Base-by-base conservation (phyloP, 2,888 invertebrate species). In the Liodrosophila aerea region DNA sequence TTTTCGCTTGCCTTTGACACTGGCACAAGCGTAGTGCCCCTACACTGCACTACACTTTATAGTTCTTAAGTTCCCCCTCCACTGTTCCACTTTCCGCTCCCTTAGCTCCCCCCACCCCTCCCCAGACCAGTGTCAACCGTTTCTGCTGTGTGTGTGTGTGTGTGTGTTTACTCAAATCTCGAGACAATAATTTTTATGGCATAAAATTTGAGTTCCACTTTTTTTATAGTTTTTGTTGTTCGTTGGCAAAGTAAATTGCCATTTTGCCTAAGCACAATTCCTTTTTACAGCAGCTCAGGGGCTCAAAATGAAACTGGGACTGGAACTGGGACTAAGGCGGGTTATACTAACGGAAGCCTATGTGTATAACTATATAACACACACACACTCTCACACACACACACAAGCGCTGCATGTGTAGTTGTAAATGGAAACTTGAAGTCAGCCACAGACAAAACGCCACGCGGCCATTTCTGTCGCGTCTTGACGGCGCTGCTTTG, bases 121-220 rank as follows among this genome's bases (percentile, higher is more conserved):
- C 5, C 5, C 45, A 7, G 5, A 22, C 60, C 5, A 5, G 3
- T 22, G 22, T 51, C 47, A 52, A 52, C 47, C 49, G 53, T 61
- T 54, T 44, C 34, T 18, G 36, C 31, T 13, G 33, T 33, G 40
- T 34, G n/a, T 36, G 8, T 36, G 8, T 36, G 13, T 8, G 2
- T 43, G 27, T 60, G 8, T 44, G 47, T 18, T 4, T 37, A 56
- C 75, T 63, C 70, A 80, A 80, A 74, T 81, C 80, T 80, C 69
- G 75, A 66, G 85, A 84, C 80, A 84, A 84, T 85, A 77, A 80
- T 84, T 80, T 84, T 74, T 67, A 70, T 82, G 67, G 75, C 85
- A 73, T 84, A 66, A 73, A 73, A 80, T 78, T 78, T 67, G 73
- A 83, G 70, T 64, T 83, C 66, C 53, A 63, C 58, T 67, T 76